Evolutionary conservation across 2,888 invertebrate genomes (phyloP).

Genomic region (Galerucella calmariensis): DNA sequence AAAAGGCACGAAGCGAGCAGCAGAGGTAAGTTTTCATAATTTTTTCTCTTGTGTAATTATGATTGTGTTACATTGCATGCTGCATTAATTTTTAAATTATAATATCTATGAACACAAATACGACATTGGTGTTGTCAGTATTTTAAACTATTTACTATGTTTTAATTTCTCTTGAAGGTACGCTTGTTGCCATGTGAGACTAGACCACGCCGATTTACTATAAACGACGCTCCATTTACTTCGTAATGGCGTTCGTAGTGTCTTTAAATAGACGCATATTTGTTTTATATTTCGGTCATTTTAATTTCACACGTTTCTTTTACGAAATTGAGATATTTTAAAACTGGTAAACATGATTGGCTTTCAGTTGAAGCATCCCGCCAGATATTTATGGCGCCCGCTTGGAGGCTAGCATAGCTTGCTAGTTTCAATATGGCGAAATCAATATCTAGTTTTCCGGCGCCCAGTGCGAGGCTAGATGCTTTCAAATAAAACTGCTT

Average conservation of each 20-base stretch:
- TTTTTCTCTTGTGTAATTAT: background rate
- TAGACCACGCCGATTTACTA: constrained; percentile 47
- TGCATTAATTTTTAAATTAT: background rate
- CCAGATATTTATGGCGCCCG: constrained; percentile 57
- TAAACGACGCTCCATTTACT: constrained; percentile 19
- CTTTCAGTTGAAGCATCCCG: constrained; percentile 56
- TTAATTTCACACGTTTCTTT: constrained; percentile 24
- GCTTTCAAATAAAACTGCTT: constrained; percentile 24
- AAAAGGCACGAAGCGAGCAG: constrained; percentile 89
- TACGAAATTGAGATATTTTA: constrained; percentile 31
- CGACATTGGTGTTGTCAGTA: background rate
- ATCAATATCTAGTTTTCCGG: constrained; percentile 52
- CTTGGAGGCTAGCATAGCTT: constrained; percentile 60
- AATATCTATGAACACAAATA: background rate
- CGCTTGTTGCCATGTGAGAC: constrained; percentile 59
- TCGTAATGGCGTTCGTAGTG: constrained; percentile 3
- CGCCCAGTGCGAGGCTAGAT: constrained; percentile 47
- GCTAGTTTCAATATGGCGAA: constrained; percentile 59
- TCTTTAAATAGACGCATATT: background rate
- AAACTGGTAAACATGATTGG: constrained; percentile 55
- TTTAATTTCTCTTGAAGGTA: constrained; percentile 41
- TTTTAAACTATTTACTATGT: constrained; percentile 25
- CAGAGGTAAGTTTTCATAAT: constrained; percentile 75
- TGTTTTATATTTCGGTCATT: constrained; percentile 1
- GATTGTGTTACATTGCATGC: background rate